Evolutionary conservation across 1,140 invertebrate species (phyloP).

Genomic region (Mizuhopecten yessoensis): DNA sequence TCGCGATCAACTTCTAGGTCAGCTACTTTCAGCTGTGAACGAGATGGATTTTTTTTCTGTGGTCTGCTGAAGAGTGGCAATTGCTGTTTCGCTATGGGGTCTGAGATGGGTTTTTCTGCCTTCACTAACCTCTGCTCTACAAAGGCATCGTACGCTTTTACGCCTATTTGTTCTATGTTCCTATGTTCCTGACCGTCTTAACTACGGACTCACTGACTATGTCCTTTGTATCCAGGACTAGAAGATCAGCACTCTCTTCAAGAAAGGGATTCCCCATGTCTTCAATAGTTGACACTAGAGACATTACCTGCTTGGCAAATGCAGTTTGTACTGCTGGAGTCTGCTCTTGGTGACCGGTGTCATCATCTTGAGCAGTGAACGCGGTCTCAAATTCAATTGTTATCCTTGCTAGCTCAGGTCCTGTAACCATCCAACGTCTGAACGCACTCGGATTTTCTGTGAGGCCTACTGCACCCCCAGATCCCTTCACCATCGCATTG

Average conservation of each 20-base stretch:
- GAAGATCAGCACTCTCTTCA: no score
- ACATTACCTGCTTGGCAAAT: slow-evolving; percentile 50
- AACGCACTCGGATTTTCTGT: slow-evolving; percentile 53
- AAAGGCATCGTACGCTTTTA: slow-evolving; percentile 53
- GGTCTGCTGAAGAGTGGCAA: neutral
- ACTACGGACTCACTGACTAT: no score
- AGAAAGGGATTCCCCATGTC: slow-evolving; percentile 67
- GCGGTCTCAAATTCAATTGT: slow-evolving; percentile 63
- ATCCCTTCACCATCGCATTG: slow-evolving; percentile 72
- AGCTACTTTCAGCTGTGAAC: slow-evolving; percentile 36
- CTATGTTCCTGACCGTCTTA: no score
- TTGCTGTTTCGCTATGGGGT: neutral
- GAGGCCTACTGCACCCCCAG: slow-evolving; percentile 72
- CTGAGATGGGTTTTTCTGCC: slow-evolving; percentile 50
- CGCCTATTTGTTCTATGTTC: no score
- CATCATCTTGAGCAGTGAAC: neutral
- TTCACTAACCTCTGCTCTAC: slow-evolving; percentile 51
- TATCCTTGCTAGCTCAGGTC: slow-evolving; percentile 66
- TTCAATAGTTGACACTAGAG: neutral
- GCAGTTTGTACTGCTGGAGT: slow-evolving; percentile 39
- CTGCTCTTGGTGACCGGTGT: slow-evolving; percentile 53
- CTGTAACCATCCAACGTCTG: slow-evolving; percentile 63
- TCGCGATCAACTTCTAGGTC: slow-evolving; percentile 53
- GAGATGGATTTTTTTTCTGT: slow-evolving; percentile 41
- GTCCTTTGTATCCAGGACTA: no score